These are phyloP conservation scores for Cosmorhoe ocellata DNA, from an alignment of 2,888 invertebrate species.

Conservation along the genomic window DNA sequence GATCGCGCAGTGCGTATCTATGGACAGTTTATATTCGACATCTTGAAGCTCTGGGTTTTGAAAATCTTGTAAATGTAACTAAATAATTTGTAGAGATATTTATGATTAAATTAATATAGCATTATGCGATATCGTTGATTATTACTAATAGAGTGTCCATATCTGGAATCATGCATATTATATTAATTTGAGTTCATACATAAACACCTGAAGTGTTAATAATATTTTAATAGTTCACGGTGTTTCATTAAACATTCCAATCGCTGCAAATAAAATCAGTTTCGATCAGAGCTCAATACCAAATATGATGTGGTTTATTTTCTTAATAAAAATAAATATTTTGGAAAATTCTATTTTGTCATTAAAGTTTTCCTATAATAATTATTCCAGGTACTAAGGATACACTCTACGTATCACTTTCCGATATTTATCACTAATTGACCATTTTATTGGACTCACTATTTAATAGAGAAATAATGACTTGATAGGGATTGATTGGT, in stretches of 20 bases:
- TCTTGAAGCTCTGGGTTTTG: conserved; percentile 56
- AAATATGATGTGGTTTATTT: conserved; percentile 74
- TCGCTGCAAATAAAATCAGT: conserved; percentile 50
- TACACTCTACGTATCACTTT: too few relatives aligned
- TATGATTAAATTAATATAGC: conserved; percentile 67
- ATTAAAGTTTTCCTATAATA: conserved; percentile 15
- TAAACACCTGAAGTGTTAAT: conserved; percentile 43
- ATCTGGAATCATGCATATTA: conserved; percentile 44
- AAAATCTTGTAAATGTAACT: conserved; percentile 54
- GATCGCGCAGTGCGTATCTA: conserved; percentile 37
- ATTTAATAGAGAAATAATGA: conserved; percentile 43
- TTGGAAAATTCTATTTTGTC: conserved; percentile 44
- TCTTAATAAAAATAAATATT: conserved; percentile 68
- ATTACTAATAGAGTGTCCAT: conserved; percentile 50
- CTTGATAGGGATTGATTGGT: conserved; percentile 37
- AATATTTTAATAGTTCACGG: conserved; percentile 43
- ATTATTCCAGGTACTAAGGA: conserved; percentile 4
- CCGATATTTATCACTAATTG: background rate
- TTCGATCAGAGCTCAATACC: conserved; percentile 72
- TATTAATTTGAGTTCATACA: conserved; percentile 52
- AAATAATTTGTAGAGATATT: conserved; percentile 65
- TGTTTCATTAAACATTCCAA: conserved; percentile 67
- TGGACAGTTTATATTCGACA: conserved; percentile 52
- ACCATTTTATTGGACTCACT: conserved; percentile 48
- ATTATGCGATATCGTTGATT: conserved; percentile 59